Conservation (phyloP, 2,888 invertebrate genomes). For the Agonum fuliginosum region DNA sequence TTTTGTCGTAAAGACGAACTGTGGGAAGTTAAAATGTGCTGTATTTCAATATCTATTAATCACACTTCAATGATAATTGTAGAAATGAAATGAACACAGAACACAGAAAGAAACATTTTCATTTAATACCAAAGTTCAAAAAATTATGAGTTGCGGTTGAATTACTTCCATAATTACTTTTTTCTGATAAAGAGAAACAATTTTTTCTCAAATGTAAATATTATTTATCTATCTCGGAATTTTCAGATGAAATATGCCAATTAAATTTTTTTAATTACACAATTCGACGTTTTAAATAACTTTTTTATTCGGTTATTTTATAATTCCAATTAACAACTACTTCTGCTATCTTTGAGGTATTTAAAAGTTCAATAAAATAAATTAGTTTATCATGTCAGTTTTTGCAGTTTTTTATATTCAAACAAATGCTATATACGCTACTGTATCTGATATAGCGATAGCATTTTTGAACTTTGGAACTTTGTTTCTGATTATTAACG, state of each 20-base stretch:
- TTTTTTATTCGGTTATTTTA: too few relatives aligned
- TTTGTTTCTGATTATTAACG: slow-evolving; percentile 36
- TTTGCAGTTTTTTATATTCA: background rate
- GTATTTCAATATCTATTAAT: slow-evolving; percentile 39
- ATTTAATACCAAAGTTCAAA: slow-evolving; percentile 24
- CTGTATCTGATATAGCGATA: background rate
- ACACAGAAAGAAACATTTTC: slow-evolving; percentile 32
- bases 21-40: slow-evolving; percentile 29
- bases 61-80: slow-evolving; percentile 39
- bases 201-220: slow-evolving; percentile 5
- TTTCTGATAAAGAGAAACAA: background rate
- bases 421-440: background rate
- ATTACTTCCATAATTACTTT: slow-evolving; percentile 27
- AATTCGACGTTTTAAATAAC: too few relatives aligned
- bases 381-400: background rate
- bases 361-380: too few relatives aligned
- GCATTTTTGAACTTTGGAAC: slow-evolving; percentile 2
- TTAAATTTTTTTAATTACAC: slow-evolving; percentile 10
- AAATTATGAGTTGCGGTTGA: slow-evolving; percentile 26
- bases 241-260: background rate
- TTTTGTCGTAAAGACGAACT: background rate
- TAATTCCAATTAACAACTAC: too few relatives aligned
- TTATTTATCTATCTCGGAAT: background rate
- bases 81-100: slow-evolving; percentile 32
- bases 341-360: too few relatives aligned